Percentiles rank a stretch among this genome's conserved stretches.
Conservation (phyloP, 2,888 invertebrate species). For the Sphaerophoria taeniata region DNA sequence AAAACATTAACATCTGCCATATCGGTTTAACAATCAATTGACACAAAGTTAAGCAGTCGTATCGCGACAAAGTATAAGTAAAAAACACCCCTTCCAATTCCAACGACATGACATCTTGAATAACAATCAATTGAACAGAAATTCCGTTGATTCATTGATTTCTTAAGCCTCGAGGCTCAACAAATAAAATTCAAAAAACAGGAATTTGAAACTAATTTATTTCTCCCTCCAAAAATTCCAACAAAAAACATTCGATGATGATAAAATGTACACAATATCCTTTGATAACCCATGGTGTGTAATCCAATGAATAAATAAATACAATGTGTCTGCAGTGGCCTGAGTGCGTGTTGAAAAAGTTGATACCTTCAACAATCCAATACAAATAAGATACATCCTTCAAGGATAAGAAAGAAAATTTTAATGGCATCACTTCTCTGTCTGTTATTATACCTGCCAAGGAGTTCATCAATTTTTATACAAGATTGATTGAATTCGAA, state of each 20-base stretch:
- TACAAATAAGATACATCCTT: constrained; percentile 21
- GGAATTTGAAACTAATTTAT: constrained; percentile 58
- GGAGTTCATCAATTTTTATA: constrained; percentile 63
- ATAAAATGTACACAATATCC: constrained; percentile 24
- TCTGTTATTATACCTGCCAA: constrained; percentile 36
- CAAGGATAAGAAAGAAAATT: background rate
- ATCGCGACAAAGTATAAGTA: constrained; percentile 2
- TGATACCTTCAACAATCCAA: background rate
- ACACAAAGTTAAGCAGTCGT: constrained; percentile 51
- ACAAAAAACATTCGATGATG: constrained; percentile 12
- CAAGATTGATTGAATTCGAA: constrained; percentile 51
- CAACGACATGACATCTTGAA: background rate
- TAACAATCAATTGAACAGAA: constrained; percentile 26
- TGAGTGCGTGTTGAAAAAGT: constrained; percentile 10
- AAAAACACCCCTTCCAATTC: constrained; percentile 17
- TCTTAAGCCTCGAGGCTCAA: constrained; percentile 23
- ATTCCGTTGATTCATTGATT: constrained; percentile 51
- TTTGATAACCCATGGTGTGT: constrained; percentile 60
- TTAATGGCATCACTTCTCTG: constrained; percentile 25
- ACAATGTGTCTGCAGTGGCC: constrained; percentile 38
- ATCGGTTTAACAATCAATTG: constrained; percentile 66
- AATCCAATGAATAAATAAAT: constrained; percentile 57
- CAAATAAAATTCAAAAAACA: constrained; percentile 14
- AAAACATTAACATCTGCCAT: constrained; percentile 58
- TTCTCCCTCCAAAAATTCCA: constrained; percentile 22